Percentiles rank a stretch among this genome's conserved stretches.
These are phyloP conservation scores for Stenotaenia linearis DNA, from an alignment of 2,888 invertebrate genomes.

Conservation along the genomic window DNA sequence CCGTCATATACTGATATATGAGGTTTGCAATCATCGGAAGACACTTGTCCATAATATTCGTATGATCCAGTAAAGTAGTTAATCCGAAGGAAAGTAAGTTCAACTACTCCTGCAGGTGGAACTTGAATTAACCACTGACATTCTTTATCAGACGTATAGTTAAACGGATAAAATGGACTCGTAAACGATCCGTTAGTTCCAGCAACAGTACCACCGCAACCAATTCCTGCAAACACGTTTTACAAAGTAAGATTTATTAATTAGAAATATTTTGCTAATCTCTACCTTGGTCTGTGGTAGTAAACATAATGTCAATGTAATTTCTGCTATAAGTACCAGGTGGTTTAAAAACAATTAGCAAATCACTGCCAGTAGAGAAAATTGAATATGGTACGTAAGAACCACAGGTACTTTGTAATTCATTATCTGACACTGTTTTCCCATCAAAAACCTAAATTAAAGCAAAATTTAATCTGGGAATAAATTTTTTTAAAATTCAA, in stretches of 20 bases:
- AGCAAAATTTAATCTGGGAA: neutral
- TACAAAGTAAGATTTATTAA: no score
- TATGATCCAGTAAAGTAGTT: no score
- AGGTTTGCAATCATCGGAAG: neutral
- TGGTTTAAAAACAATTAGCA: neutral
- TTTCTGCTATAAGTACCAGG: neutral
- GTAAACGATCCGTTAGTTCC: neutral
- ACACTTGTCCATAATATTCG: no score
- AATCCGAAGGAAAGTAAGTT: neutral
- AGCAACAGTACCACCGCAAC: neutral
- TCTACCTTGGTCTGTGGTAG: constrained; percentile 5
- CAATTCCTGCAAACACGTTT: no score
- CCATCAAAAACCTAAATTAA: neutral
- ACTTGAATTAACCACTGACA: neutral
- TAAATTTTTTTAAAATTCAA: neutral
- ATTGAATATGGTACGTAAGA: neutral
- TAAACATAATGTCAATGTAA: neutral
- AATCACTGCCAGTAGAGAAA: neutral
- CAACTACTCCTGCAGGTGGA: neutral
- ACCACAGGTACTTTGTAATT: neutral
- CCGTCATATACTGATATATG: neutral
- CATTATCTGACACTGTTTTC: neutral
- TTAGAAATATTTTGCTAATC: no score
- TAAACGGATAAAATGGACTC: neutral
- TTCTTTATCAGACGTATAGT: neutral